Evolutionary conservation across 2,888 invertebrate genomes (phyloP).

Genomic region (Acronicta leporina): DNA sequence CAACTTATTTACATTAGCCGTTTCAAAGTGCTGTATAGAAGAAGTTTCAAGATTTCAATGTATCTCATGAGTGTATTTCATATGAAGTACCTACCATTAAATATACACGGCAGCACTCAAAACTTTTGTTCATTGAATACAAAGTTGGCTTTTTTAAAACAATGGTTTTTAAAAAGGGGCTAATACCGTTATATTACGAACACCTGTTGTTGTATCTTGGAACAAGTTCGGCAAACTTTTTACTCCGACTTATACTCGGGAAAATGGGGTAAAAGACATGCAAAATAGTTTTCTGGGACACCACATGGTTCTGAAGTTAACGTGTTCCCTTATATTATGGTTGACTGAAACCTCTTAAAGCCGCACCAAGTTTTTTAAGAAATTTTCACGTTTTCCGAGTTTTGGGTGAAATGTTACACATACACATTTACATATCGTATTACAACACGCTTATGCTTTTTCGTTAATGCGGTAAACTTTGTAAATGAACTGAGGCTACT

Average conservation of each 20-base stretch:
- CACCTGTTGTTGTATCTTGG: constrained; percentile 87
- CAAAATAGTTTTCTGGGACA: constrained; percentile 85
- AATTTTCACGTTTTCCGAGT: constrained; percentile 47
- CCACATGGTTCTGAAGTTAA: constrained; percentile 83
- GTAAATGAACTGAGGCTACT: constrained; percentile 5
- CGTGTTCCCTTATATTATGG: constrained; percentile 72
- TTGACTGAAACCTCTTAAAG: constrained; percentile 66
- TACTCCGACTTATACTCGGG: constrained; percentile 76
- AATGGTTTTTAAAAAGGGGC: constrained; percentile 64
- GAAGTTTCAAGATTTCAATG: constrained; percentile 31
- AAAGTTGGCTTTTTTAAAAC: constrained; percentile 60
- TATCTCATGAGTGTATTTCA: constrained; percentile 39
- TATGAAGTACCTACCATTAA: constrained; percentile 31
- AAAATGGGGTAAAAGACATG: constrained; percentile 87
- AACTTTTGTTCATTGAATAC: constrained; percentile 62
- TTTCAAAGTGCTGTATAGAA: constrained; percentile 19
- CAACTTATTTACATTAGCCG: constrained; percentile 16
- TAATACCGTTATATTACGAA: constrained; percentile 77
- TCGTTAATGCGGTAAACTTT: constrained; percentile 38
- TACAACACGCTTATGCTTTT: constrained; percentile 43
- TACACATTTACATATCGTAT: constrained; percentile 45
- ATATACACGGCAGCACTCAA: constrained; percentile 50
- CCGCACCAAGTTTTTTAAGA: constrained; percentile 52
- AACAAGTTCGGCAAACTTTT: constrained; percentile 82
- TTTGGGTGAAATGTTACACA: constrained; percentile 48